Conservation (phyloP, 1,140 invertebrate species). For the Heterodera carotae region DNA sequence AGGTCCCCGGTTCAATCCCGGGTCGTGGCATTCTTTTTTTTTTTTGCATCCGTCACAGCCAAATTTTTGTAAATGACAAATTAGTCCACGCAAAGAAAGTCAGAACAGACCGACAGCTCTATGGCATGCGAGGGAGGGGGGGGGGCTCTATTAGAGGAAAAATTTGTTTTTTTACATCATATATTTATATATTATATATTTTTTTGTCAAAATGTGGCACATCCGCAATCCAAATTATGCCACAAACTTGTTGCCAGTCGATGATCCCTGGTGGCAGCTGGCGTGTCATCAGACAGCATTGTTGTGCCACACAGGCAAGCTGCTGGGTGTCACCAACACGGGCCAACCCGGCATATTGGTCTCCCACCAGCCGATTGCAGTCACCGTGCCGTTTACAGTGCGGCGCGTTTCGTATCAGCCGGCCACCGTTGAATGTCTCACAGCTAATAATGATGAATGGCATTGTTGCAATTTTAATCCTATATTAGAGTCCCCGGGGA, state of each 20-base stretch:
- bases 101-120: too few relatives aligned
- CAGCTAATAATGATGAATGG: too few relatives aligned
- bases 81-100: too few relatives aligned
- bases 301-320: constrained; percentile 7
- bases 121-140: too few relatives aligned
- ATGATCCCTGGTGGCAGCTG: constrained; percentile 15
- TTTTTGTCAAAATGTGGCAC: not conserved
- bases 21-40: constrained; percentile 32
- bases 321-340: constrained; percentile 9
- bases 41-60: too few relatives aligned
- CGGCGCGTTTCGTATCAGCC: not conserved
- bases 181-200: too few relatives aligned
- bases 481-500: too few relatives aligned
- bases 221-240: too few relatives aligned
- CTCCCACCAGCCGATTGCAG: constrained; percentile 21
- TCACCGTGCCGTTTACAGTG: constrained; percentile 14
- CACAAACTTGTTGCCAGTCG: constrained; percentile 20
- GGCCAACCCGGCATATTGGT: not conserved
- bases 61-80: too few relatives aligned
- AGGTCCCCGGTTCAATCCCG: constrained; percentile 35
- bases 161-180: too few relatives aligned
- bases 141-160: too few relatives aligned
- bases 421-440: not conserved
- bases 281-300: constrained; percentile 27
- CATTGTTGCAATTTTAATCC: too few relatives aligned